Conservation (phyloP, 1,140 invertebrate genomes). For the Alviniconcha marisindica region DNA sequence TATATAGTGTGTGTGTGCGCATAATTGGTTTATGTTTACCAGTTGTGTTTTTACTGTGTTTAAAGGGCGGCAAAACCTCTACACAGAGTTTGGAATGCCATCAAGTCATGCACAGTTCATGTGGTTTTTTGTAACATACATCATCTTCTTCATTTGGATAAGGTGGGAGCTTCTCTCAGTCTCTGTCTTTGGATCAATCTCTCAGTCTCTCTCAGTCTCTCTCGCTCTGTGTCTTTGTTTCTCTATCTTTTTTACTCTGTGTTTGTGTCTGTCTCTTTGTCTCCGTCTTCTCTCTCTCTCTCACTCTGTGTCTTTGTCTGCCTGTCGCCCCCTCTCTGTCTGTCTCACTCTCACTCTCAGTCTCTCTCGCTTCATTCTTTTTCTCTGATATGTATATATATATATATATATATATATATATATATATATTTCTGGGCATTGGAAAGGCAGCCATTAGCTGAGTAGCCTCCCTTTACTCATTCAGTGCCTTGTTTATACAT, state of each 20-base stretch:
- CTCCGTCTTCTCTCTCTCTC: neutral
- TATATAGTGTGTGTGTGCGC: too few species aligned
- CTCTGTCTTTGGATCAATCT: neutral
- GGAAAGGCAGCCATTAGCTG: too few species aligned
- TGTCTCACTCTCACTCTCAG: neutral
- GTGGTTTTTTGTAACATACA: slow-evolving; percentile 93
- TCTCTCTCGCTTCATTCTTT: neutral
- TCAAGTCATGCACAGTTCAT: slow-evolving; percentile 94
- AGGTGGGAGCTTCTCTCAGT: slow-evolving; percentile 79
- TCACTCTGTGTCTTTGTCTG: neutral
- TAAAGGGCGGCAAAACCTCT: slow-evolving; percentile 76
- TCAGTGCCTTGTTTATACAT: too few species aligned
- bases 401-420: slow-evolving; percentile 1
- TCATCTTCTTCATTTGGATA: slow-evolving; percentile 90
- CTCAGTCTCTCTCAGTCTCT: slow-evolving; percentile 21
- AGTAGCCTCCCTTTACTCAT: too few species aligned
- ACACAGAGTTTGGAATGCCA: slow-evolving; percentile 95
- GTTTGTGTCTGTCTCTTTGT: neutral
- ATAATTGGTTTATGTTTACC: too few species aligned
- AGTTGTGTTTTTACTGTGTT: too few species aligned
- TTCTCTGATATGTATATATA: neutral
- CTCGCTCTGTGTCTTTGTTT: neutral
- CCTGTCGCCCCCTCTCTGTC: neutral
- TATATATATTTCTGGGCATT: neutral
- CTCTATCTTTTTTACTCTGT: neutral